A percentile compares a stretch with the other conserved stretches of the same genome.
These are phyloP conservation scores for Mungos mungo DNA, from an alignment of 2,113 vertebrate species.

Conservation along the genomic window DNA sequence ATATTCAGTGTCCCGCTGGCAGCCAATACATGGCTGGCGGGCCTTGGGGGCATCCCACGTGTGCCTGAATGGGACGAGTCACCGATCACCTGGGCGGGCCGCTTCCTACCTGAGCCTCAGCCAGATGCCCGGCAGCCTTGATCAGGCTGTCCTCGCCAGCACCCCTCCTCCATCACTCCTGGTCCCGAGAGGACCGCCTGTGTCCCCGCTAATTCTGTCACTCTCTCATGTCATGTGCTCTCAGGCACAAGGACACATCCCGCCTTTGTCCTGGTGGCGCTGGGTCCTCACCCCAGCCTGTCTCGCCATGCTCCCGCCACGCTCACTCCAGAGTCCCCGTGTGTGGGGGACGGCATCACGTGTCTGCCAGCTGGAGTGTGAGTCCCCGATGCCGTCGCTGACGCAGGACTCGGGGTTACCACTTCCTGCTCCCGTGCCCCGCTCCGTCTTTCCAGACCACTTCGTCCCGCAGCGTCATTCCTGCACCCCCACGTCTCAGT, in stretches of 20 bases:
- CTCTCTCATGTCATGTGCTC: background rate
- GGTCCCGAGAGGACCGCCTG: too few species aligned
- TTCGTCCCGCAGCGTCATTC: too few species aligned
- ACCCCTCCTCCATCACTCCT: background rate
- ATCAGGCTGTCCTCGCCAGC: background rate
- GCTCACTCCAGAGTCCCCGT: fast-evolving
- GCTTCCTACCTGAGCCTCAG: too few species aligned
- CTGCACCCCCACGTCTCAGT: background rate
- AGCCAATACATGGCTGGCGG: background rate
- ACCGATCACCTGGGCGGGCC: background rate
- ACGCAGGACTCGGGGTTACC: too few species aligned
- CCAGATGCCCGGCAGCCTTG: fast-evolving
- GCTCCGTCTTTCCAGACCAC: too few species aligned
- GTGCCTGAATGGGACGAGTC: background rate
- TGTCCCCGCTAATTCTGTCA: background rate
- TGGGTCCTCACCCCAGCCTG: background rate
- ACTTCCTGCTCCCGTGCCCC: too few species aligned
- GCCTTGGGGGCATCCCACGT: background rate
- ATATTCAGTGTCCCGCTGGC: background rate
- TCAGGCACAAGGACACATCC: background rate
- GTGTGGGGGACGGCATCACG: too few species aligned
- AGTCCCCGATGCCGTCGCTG: too few species aligned
- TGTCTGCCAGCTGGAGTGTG: too few species aligned
- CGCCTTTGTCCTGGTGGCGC: background rate
- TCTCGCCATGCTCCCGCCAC: background rate